Base-by-base conservation (phyloP, 2,113 vertebrate genomes). In the Cyanoderma ruficeps region DNA sequence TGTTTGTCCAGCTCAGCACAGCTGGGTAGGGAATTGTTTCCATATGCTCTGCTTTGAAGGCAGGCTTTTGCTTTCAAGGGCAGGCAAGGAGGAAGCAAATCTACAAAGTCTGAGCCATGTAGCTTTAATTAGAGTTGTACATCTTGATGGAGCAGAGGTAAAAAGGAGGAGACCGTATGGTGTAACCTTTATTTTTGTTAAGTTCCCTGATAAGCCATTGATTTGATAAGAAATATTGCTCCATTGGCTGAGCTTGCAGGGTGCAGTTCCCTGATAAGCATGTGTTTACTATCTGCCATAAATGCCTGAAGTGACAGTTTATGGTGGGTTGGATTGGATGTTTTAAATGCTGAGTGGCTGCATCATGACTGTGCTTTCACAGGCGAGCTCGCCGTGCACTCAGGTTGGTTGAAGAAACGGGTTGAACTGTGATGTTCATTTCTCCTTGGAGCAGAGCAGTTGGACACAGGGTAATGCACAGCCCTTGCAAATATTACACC, bases 211-310 rank as follows among this genome's bases (percentile, higher is more conserved):
- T 95, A 98, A 98, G 97, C 97, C 75, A 88, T 97, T 94, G 96
- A 92, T 97, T 97, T 97, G 98, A 98, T 98, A 98, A 98, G 98
- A 98, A 98, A 97, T 97, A 98, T 98, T 98, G 98, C 97, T 98
- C 98, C 98, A 98, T 98, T 98, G 98, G 98, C 97, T 98, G 95
- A 97, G 98, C 98, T 98, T 97, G 96, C 98, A 98, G 98, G 98
- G 98, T 98, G 97, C 98, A 97, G 98, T 98, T 97, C 78, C 41
- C 63, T 93, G 98, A 98, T 98, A 98, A 98, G 98, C 97, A 84
- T 95, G 97, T 97, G 97, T 98, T 98, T 98, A 98, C 98, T 96
- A 98, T 96, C 94, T 96, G 90, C 97, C 97, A 98, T 98, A 99
- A 99, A 98, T 98, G 98, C 98, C 98, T 97, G 96, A 92, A 97